Conservation (phyloP, 2,888 invertebrate genomes). For the Thymelicus acteon region DNA sequence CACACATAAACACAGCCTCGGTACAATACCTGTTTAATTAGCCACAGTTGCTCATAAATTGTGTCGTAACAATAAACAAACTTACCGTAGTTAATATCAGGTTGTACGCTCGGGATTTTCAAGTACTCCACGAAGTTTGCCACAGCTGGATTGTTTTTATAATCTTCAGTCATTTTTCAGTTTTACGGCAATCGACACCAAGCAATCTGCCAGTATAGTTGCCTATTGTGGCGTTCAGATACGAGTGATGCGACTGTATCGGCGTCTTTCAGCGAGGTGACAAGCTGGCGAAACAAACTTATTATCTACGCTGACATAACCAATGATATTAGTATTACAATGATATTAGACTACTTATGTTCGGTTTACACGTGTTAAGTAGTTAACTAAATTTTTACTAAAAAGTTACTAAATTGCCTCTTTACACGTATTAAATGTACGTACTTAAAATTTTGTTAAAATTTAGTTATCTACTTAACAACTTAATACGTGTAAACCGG, state of each 20-base stretch:
- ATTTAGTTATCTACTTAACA: too few species aligned
- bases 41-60: not conserved
- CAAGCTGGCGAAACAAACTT: not conserved
- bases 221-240: not conserved
- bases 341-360: not conserved
- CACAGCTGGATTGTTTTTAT: constrained; percentile 81
- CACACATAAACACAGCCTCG: not conserved
- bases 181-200: not conserved
- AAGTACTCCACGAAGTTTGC: constrained; percentile 90
- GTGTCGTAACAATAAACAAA: constrained; percentile 33
- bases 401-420: too few species aligned
- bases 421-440: too few species aligned
- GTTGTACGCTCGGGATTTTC: constrained; percentile 90
- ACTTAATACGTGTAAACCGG: too few species aligned
- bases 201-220: not conserved
- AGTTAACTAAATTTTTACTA: too few species aligned
- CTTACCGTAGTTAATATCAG: constrained; percentile 90
- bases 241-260: constrained; percentile 12
- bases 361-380: too few species aligned
- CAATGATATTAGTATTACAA: too few species aligned
- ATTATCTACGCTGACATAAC: too few species aligned
- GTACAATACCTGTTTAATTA: not conserved
- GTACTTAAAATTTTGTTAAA: too few species aligned
- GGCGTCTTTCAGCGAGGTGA: constrained; percentile 1
- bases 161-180: constrained; percentile 61